These are phyloP conservation scores for Schizaphis graminum DNA, from an alignment of 2,888 invertebrate genomes.

Conservation along the genomic window DNA sequence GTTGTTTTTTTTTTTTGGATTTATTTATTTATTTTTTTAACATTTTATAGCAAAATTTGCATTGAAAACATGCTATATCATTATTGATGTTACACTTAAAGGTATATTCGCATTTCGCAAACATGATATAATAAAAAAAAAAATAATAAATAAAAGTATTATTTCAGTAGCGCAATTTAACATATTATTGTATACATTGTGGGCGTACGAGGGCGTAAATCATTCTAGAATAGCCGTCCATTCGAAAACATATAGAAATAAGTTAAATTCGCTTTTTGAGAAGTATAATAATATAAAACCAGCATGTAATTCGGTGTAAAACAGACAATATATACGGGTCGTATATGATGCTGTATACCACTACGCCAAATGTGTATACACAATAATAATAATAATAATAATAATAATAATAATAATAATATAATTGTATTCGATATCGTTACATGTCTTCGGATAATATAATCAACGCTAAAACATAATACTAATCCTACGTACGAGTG, in stretches of 20 bases:
- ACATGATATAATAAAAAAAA: background rate
- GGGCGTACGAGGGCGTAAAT: background rate
- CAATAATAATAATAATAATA: background rate
- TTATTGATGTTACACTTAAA: background rate
- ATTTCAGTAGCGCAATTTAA: background rate
- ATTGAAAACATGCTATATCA: background rate
- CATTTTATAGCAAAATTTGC: background rate
- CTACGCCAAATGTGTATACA: background rate
- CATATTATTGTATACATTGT: background rate
- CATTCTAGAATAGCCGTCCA: background rate
- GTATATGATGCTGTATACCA: background rate
- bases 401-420: background rate
- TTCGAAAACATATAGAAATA: background rate
- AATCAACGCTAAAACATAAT: background rate
- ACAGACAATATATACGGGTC: background rate
- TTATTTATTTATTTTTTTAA: background rate
- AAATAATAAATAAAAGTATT: background rate
- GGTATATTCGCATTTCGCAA: no score
- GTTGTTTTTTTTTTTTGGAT: background rate
- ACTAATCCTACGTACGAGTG: background rate
- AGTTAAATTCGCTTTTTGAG: background rate
- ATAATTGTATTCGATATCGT: background rate
- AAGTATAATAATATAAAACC: background rate
- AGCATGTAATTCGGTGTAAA: background rate
- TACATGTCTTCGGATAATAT: background rate